Base-by-base conservation (phyloP, 2,797 vertebrate genomes). In the Enteromius paludinosus region DNA sequence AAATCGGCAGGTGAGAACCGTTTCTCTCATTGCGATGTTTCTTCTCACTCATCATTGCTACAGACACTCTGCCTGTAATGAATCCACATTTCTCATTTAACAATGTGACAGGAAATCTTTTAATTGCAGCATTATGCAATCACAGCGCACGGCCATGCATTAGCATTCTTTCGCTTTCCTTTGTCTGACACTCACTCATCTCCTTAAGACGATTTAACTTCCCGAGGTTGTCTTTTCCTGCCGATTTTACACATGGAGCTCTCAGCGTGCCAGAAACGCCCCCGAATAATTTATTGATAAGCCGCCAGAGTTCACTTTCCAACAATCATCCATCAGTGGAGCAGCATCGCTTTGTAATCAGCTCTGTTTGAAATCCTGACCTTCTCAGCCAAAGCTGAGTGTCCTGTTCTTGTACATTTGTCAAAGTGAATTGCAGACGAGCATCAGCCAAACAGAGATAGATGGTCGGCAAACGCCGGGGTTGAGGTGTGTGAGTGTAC, bases 1-100 rank as follows among this genome's bases (percentile, higher is more conserved):
- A 99, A 99, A 93, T 99, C 98, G 90, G 98, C 98, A 88, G 98
- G 97, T 99, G 96, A 95, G 96, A 92, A 87, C 61, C 71, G 20
- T 85, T 73, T 83, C 87, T 86, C 78, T 83, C 86, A 84, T 33
- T 87, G 86, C 76, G 56, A 83, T 54, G 54, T 28, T 35, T 81
- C 71, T 56, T 41, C 45, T 78, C 76, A 75, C 65, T 78, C 72
- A 80, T 70, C 56, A 79, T 65, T 35, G 35, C 25, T 72, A 47
- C 30, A 70, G 65, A 74, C 28, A 35, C 69, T 84, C 45, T 49
- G 62, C 64, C 62, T 81, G 81, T 68, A 76, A 38, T 81, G 47
- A 69, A 82, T 79, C 64, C 78, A 83, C 75, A 73, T 80, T 73
- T 72, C 45, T 81, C 85, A 81, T 72, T 75, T 61, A 82, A 62